A percentile compares a stretch with the other conserved stretches of the same genome.
phyloP scores from a whole-genome alignment of 1,140 invertebrate species.

The Drusus annulatus region DNA sequence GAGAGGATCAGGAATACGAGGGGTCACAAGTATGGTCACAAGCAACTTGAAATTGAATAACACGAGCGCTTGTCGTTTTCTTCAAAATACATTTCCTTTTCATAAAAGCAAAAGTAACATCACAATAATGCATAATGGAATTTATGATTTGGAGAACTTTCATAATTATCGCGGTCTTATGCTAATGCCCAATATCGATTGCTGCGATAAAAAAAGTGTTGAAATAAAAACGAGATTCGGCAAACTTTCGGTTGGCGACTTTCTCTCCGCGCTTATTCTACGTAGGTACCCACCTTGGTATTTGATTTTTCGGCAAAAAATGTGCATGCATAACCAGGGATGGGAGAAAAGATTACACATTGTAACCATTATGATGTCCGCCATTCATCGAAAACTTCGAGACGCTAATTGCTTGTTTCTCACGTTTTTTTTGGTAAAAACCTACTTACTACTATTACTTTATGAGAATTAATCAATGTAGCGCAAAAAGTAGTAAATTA shows the following conservation, averaged over 20 bases:
- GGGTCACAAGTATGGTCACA: no score
- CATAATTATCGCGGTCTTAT: conserved; percentile 1
- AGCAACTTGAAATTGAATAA: no score
- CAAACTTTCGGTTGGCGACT: conserved; percentile 24
- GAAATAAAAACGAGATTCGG: conserved; percentile 30
- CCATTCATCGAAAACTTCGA: no score
- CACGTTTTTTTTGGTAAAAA: no score
- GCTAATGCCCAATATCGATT: conserved; percentile 37
- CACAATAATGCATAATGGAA: neutral
- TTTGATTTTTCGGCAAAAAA: conserved; percentile 39
- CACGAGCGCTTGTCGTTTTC: no score
- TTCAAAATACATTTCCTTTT: no score
- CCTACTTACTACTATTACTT: no score
- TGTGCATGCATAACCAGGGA: conserved; percentile 22
- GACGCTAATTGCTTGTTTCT: no score
- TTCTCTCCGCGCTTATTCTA: conserved; percentile 15
- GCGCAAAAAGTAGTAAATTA: no score
- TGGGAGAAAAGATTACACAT: neutral
- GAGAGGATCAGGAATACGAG: no score
- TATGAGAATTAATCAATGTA: no score
- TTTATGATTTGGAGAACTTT: neutral
- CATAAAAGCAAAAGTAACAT: neutral
- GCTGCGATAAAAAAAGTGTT: conserved; percentile 26
- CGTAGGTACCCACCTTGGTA: conserved; percentile 13
- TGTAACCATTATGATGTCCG: no score